Evolutionary conservation across 1,140 invertebrate species (phyloP).

Genomic region (Hetaerina americana): DNA sequence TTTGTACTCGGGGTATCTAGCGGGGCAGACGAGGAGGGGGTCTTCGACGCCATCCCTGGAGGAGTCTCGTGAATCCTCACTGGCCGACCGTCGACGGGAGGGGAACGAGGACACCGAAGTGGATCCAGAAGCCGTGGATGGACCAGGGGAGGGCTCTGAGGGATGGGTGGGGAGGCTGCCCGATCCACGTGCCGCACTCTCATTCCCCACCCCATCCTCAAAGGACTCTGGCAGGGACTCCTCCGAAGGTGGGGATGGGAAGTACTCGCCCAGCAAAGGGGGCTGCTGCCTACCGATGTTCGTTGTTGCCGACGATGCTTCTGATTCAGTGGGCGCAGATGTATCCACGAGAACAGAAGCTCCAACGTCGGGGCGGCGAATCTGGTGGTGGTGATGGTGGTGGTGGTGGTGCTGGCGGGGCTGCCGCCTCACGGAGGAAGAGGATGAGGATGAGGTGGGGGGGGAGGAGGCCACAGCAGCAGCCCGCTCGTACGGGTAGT

Average conservation of each 20-base stretch:
- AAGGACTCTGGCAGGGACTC: conserved; percentile 5
- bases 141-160: not conserved
- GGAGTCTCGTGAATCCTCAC: conserved; percentile 11
- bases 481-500: conserved; percentile 1
- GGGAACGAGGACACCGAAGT: not conserved
- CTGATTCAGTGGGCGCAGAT: conserved; percentile 21
- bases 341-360: conserved; percentile 20
- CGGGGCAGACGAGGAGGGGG: conserved; percentile 27
- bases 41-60: conserved; percentile 6
- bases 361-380: conserved; percentile 12
- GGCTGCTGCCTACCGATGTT: conserved; percentile 2
- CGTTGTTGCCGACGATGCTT: conserved; percentile 21
- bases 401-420: conserved; percentile 4
- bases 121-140: not conserved
- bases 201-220: not conserved
- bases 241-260: conserved; percentile 10
- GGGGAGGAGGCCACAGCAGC: conserved; percentile 23
- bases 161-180: not conserved
- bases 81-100: not conserved
- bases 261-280: conserved; percentile 17
- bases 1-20: conserved; percentile 45
- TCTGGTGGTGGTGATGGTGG: conserved; percentile 22
- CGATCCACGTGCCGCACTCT: not conserved
- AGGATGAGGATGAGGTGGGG: conserved; percentile 15
- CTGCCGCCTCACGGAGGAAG: conserved; percentile 19